Conservation (phyloP, 2,113 vertebrate genomes). For the Hemichromis elongatus region DNA sequence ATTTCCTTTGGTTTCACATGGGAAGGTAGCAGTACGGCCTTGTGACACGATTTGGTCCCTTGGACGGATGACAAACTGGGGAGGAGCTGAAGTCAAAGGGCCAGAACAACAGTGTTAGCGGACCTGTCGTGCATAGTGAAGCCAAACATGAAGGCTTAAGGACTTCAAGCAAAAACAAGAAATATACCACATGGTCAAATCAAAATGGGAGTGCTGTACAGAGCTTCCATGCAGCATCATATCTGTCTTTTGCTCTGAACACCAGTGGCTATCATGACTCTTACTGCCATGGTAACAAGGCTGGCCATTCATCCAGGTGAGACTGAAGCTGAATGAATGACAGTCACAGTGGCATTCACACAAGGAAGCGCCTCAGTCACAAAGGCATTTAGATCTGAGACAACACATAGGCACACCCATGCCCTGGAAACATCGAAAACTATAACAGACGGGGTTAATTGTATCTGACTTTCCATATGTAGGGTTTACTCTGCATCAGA, state of each 20-base stretch:
- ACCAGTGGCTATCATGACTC: not conserved
- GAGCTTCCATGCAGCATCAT: conserved; percentile 58
- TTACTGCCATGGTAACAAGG: conserved; percentile 50
- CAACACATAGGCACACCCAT: conserved; percentile 52
- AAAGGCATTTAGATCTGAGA: conserved; percentile 19
- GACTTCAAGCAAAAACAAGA: conserved; percentile 49
- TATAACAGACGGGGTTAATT: not conserved
- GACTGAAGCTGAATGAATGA: conserved; percentile 69
- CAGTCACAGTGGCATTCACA: conserved; percentile 59
- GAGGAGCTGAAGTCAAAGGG: conserved; percentile 83
- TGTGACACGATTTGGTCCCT: conserved; percentile 97
- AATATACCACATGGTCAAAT: conserved; percentile 35
- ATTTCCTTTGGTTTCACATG: conserved; percentile 97
- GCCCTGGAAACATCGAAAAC: conserved; percentile 29
- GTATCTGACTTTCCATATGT: conserved; percentile 3
- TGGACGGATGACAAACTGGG: conserved; percentile 96
- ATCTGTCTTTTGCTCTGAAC: conserved; percentile 4
- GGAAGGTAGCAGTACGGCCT: conserved; percentile 91
- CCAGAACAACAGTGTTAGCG: conserved; percentile 38
- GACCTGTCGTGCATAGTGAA: not conserved
- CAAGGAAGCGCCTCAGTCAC: conserved; percentile 13
- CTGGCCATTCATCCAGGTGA: conserved; percentile 72
- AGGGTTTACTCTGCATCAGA: conserved; percentile 1
- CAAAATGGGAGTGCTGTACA: conserved; percentile 33
- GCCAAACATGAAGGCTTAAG: conserved; percentile 6